These are phyloP conservation scores for Chromis chromis DNA, from an alignment of 2,797 vertebrate genomes.

Conservation along the genomic window DNA sequence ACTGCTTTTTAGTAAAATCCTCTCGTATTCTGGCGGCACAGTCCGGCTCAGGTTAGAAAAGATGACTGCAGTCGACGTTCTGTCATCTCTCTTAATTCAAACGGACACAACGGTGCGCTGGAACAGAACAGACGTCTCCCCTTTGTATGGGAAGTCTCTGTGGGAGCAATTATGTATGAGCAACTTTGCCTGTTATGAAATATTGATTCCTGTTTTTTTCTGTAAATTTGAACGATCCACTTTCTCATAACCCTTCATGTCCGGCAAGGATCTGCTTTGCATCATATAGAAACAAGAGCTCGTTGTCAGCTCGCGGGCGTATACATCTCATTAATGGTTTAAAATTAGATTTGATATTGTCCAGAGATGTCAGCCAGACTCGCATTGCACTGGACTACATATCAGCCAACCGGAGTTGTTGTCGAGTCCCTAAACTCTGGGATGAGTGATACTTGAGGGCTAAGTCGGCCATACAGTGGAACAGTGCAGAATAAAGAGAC, in stretches of 20 bases:
- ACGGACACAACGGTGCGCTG: slow-evolving; percentile 36
- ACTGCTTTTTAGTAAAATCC: slow-evolving; percentile 23
- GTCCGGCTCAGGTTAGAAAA: slow-evolving; percentile 36
- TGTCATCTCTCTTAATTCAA: slow-evolving; percentile 47
- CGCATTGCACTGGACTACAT: slow-evolving; percentile 5
- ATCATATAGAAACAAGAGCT: background rate
- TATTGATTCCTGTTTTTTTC: slow-evolving; percentile 53
- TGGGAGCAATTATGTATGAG: slow-evolving; percentile 67
- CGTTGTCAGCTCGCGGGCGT: slow-evolving; percentile 18
- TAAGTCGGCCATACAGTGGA: slow-evolving; percentile 37
- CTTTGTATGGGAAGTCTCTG: slow-evolving; percentile 55
- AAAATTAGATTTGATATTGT: slow-evolving; percentile 22
- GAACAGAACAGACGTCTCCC: slow-evolving; percentile 41
- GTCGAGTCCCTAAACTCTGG: slow-evolving; percentile 14
- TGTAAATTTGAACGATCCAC: slow-evolving; percentile 35
- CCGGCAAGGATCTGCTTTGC: slow-evolving; percentile 16
- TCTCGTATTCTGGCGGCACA: slow-evolving; percentile 33
- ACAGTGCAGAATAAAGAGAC: slow-evolving; percentile 53
- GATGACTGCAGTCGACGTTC: slow-evolving; percentile 11
- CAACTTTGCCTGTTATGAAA: slow-evolving; percentile 61
- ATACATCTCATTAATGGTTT: slow-evolving; percentile 27
- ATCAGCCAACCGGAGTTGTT: slow-evolving; percentile 19
- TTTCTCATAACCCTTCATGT: background rate
- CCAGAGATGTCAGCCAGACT: slow-evolving; percentile 24
- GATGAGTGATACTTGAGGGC: slow-evolving; percentile 47